These are phyloP conservation scores for Sphaerophoria rueppellii DNA, from an alignment of 2,888 invertebrate genomes.

Conservation along the genomic window DNA sequence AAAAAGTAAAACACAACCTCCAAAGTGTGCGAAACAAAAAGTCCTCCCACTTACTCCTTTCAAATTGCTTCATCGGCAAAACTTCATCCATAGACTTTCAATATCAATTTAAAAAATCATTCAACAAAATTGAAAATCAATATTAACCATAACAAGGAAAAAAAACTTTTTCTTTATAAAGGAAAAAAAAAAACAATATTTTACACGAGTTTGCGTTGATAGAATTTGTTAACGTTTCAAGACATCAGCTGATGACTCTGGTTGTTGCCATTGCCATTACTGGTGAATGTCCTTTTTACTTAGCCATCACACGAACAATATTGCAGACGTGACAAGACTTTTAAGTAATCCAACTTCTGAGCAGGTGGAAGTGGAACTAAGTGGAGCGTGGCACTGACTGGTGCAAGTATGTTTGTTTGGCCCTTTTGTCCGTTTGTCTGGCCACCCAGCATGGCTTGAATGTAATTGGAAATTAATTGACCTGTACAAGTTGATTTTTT, in stretches of 20 bases:
- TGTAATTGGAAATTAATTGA: conserved; percentile 44
- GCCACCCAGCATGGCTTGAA: neutral
- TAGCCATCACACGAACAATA: conserved; percentile 30
- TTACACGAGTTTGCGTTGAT: conserved; percentile 53
- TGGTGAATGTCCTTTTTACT: conserved; percentile 32
- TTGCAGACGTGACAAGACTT: conserved; percentile 31
- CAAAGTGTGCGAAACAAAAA: too few relatives aligned
- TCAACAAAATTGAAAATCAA: conserved; percentile 19
- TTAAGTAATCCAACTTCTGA: neutral
- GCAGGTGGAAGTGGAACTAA: neutral
- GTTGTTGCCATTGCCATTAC: conserved; percentile 9
- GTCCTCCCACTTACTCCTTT: neutral
- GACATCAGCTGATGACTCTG: conserved; percentile 6
- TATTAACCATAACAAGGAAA: conserved; percentile 7
- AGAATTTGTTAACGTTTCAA: conserved; percentile 43
- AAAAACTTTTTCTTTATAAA: conserved; percentile 11
- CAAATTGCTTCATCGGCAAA: neutral
- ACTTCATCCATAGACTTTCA: conserved; percentile 21
- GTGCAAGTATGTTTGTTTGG: neutral
- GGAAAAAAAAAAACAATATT: conserved; percentile 39
- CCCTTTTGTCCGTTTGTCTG: neutral
- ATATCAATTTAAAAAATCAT: conserved; percentile 21
- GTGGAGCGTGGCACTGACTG: neutral
- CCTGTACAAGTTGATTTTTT: neutral
- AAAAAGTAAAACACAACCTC: too few relatives aligned